Base-by-base conservation (phyloP, 2,113 vertebrate genomes). In the Syngnathus floridae region DNA sequence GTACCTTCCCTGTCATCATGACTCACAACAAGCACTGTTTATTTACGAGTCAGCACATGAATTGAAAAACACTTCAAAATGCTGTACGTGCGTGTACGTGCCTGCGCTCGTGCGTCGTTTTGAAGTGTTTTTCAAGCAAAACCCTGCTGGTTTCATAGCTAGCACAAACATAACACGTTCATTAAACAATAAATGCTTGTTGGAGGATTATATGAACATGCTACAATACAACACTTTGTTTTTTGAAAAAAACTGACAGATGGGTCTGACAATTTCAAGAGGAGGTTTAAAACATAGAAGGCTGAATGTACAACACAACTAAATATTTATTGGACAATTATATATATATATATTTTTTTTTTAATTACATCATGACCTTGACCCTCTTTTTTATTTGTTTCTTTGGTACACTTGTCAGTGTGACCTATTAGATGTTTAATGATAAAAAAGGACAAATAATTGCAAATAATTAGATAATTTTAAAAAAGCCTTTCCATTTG, bases 11-110 rank as follows among this genome's bases (percentile, higher is more conserved):
- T 43, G 31, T 63, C 41, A 38, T 40, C 4, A 37, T 35, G 45
- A 70, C 19, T 38, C 43, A 31, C 36, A 61, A 7, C 17, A 36
- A 67, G 62, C 45, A 21, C 9, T n/a, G 36, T 58, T 41, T 64
- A 21, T 51, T 61, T 61, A 43, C 22, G 17, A 11, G 46, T 64
- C 12, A 19, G 41, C 31, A 36, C 49, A 52, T 37, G 56, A 38
- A 31, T 31, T 31, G 26, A 31, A 31, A 31, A 31, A 31, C 26
- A 31, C 26, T 31, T 31, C 26, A 31, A 31, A 31, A 26, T 17
- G 5, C 22, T 40, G 43, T 1, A 45, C 31, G 14, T 8, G 35
- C 1, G 35, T 13, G 31, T 36, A 10, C 22, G 14, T 1, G 21
- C 37, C 14, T 13, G 46, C n/a, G 51, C 22, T 12, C 21, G 16